A percentile compares a stretch with the other conserved stretches of the same genome.
Evolutionary conservation across 2,797 vertebrate genomes (phyloP).

Genomic region (Peromyscus eremicus): DNA sequence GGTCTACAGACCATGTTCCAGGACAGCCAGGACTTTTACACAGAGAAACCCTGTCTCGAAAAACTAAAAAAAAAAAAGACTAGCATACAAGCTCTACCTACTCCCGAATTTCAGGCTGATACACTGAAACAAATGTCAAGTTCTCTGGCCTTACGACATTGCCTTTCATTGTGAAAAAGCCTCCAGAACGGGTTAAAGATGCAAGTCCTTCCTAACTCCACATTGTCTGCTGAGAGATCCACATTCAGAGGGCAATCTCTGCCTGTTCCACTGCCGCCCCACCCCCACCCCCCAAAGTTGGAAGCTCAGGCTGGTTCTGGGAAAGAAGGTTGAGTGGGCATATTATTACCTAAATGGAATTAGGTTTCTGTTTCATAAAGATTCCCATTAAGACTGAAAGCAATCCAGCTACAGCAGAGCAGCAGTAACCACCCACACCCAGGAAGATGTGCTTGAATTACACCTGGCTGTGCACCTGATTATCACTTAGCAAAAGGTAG

Average conservation of each 20-base stretch:
- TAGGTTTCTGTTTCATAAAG: conserved; percentile 79
- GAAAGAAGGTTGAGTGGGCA: conserved; percentile 76
- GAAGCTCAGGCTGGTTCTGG: conserved; percentile 65
- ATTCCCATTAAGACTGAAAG: conserved; percentile 75
- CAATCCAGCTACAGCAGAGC: conserved; percentile 75
- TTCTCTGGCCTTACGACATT: background rate
- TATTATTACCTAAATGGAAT: conserved; percentile 75
- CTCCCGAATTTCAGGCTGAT: background rate
- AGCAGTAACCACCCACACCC: conserved; percentile 51
- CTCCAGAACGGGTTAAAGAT: background rate
- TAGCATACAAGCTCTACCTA: background rate
- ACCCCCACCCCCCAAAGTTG: background rate
- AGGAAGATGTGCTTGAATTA: conserved; percentile 75
- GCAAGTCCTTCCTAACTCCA: background rate
- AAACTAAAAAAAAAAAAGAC: background rate
- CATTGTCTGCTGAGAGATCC: conserved; percentile 53
- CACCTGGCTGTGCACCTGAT: conserved; percentile 64
- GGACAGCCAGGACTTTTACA: background rate
- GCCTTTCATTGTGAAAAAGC: background rate
- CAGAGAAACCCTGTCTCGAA: background rate
- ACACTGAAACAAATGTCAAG: background rate
- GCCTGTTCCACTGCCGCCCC: background rate
- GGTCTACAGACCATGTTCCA: background rate
- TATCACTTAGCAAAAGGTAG: conserved; percentile 78
- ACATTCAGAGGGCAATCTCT: conserved; percentile 56